Conservation (phyloP, 1,140 invertebrate species). For the Bilobella aurantiaca region DNA sequence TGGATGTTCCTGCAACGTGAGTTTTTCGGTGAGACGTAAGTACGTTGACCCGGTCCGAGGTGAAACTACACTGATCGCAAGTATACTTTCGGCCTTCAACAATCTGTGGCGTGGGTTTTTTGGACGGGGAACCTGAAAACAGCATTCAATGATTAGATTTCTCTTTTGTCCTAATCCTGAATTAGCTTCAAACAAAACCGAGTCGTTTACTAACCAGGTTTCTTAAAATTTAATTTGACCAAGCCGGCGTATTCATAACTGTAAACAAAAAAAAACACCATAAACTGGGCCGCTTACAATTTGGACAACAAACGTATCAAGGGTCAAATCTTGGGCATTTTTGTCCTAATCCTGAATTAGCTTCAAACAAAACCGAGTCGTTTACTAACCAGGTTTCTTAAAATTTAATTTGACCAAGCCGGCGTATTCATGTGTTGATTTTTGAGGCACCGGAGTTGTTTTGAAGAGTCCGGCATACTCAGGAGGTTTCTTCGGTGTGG, state of each 20-base stretch:
- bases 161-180: no score
- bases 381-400: not conserved
- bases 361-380: not conserved
- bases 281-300: no score
- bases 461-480: not conserved
- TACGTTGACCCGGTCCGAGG: not conserved
- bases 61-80: not conserved
- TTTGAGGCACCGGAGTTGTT: not conserved
- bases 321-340: no score
- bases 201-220: not conserved
- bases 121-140: no score
- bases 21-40: not conserved
- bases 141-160: no score
- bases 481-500: not conserved
- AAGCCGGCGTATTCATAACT: not conserved
- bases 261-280: not conserved
- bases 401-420: not conserved
- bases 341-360: no score
- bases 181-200: not conserved
- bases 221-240: not conserved
- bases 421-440: not conserved
- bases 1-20: not conserved
- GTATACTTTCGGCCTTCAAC: not conserved
- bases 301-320: no score
- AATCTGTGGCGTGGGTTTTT: not conserved